Conservation (phyloP, 2,797 vertebrate genomes). For the Sphaeramia orbicularis region DNA sequence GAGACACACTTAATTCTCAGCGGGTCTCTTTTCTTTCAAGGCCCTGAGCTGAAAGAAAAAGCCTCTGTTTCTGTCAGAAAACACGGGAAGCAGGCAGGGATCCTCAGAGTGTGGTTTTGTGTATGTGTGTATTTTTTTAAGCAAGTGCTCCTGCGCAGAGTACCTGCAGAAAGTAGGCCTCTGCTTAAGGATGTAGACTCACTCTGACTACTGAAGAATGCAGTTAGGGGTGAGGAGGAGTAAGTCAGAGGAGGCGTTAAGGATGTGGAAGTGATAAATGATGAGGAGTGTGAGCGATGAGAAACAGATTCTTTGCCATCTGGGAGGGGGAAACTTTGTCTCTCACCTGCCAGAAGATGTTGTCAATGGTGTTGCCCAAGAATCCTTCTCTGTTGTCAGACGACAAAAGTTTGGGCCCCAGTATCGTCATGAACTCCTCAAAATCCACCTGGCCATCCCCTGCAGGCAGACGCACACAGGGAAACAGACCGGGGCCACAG, state of each 20-base stretch:
- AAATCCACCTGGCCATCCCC: conserved; percentile 97
- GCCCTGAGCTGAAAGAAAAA: conserved; percentile 33
- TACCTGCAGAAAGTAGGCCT: conserved; percentile 62
- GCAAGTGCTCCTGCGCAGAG: conserved; percentile 36
- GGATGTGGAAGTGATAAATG: conserved; percentile 42
- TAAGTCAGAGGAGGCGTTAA: conserved; percentile 17
- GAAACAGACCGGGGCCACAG: conserved; percentile 18
- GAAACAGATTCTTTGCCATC: conserved; percentile 20
- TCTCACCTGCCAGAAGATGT: conserved; percentile 98
- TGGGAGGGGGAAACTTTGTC: conserved; percentile 17
- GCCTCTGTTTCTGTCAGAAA: conserved; percentile 44
- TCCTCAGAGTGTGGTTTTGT: conserved; percentile 27
- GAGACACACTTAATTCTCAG: conserved; percentile 55
- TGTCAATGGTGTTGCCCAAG: conserved; percentile 95
- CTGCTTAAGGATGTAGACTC: conserved; percentile 55
- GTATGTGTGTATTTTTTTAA: conserved; percentile 29
- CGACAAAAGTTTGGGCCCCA: conserved; percentile 94
- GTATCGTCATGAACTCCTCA: conserved; percentile 97
- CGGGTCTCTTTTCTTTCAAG: conserved; percentile 53
- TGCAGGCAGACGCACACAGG: conserved; percentile 53
- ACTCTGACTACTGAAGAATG: conserved; percentile 57
- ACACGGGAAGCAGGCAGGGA: conserved; percentile 33
- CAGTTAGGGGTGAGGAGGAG: conserved; percentile 41
- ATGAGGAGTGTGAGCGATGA: conserved; percentile 31
- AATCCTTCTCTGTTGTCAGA: conserved; percentile 95